Base-by-base conservation (phyloP, 2,888 invertebrate species). In the Chaetogeoica ovagalla region DNA sequence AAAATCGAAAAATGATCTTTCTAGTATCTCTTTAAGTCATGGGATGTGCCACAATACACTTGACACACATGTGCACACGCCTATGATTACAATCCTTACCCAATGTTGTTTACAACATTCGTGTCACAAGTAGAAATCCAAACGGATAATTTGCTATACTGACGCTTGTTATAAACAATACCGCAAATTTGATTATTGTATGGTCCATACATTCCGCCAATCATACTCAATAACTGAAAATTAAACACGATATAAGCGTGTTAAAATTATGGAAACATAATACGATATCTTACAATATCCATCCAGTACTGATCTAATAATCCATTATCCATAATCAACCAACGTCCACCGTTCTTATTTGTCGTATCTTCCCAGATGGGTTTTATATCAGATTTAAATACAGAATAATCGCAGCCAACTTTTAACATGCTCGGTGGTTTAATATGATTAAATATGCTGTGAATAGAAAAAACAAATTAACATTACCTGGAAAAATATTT, bases 331-430 rank as follows among this genome's bases (percentile, higher is more conserved):
- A 90, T 93, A 84, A 97, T 91, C 30, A 97, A 89, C 97, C 97
- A 97, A 83, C 96, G 89, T 52, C 97, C 97, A 21, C 97, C 97
- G 86, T 90, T 89, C 85, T 93, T 93, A 87, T 97, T 97, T 19
- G 91, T 91, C 68, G 90, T 90, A 86, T 97, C 97, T 87, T 97
- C 97, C 97, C 97, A 97, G 96, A 96, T 96, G 9, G 97, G 97
- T 84, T 93, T 90, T 83, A 97, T 93, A 7, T 95, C 96, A 87
- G 92, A 89, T 86, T 94, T 94, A 86, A 94, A 94, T 83, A 94
- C 89, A 1, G 92, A 92, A 87, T 96, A 97, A 87, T 97, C 96
- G 85, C 94, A 91, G 15, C 96, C 95, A 85, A 91, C 91, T 83
- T 91, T 91, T 82, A 97, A 88, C 85, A 94, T 95, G 83, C 94